phyloP scores from a whole-genome alignment of 92 coral and sea anemone genomes.

The Montipora capitata region DNA sequence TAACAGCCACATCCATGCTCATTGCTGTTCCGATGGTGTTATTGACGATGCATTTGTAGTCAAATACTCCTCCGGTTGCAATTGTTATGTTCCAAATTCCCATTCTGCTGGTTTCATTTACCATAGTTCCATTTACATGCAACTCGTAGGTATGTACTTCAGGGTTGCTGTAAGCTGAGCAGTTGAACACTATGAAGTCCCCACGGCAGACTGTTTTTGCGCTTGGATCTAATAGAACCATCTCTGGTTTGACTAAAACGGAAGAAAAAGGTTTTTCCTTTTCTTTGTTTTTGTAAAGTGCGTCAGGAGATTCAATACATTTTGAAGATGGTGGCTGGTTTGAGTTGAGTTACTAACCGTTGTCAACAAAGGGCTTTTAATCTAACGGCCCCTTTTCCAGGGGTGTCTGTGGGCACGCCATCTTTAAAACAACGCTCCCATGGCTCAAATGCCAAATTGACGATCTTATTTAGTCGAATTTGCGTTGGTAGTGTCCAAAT shows the following conservation, averaged over 20 bases:
- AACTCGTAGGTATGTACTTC: slow-evolving; percentile 54
- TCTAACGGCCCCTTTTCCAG: no score
- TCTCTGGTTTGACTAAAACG: slow-evolving; percentile 21
- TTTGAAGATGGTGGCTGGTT: no score
- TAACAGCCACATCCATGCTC: slow-evolving; percentile 21
- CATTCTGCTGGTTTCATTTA: slow-evolving; percentile 19
- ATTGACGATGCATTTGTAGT: slow-evolving; percentile 49
- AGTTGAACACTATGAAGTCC: slow-evolving; percentile 26
- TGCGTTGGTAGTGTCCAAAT: no score
- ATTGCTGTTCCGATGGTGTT: slow-evolving; percentile 55
- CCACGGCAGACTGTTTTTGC: slow-evolving; percentile 18
- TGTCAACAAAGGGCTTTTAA: no score
- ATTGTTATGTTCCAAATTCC: slow-evolving; percentile 10
- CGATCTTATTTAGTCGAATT: no score
- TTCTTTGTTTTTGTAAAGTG: no score
- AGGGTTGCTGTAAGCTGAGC: slow-evolving; percentile 55
- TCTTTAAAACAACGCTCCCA: no score
- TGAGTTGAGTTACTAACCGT: no score
- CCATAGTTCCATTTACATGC: slow-evolving; percentile 34
- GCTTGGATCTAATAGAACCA: not conserved
- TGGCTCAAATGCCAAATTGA: no score
- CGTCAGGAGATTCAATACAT: no score
- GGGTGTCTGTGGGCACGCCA: no score
- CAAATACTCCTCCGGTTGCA: slow-evolving; percentile 36
- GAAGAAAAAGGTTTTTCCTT: not conserved